Base-by-base conservation (phyloP, 1,140 invertebrate genomes). In the Aradophagus sp. region DNA sequence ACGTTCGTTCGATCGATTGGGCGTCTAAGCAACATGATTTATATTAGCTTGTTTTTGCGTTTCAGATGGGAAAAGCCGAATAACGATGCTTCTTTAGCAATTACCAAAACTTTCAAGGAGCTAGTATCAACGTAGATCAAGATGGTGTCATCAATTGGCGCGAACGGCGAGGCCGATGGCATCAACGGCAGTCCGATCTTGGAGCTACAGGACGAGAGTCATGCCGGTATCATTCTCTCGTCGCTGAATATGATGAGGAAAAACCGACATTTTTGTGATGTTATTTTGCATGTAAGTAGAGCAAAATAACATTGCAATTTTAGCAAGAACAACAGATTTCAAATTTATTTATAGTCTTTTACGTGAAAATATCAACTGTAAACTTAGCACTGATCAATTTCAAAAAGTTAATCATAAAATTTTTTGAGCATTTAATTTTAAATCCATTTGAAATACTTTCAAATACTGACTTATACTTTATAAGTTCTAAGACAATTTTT, bases 241-340 rank as follows among this genome's bases (percentile, higher is more conserved):
- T 87, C 89, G 10, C 86, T 93, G 27, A 91, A 93, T 83, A 91
- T 88, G 84, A 90, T 95, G 87, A 86, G 91, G 41, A 91, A 92
- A 81, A 92, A 91, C 76, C 88, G 88, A 44, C 90, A 93, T 74
- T 93, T 94, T 83, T 95, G 91, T 85, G 93, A 95, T 84, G 91
- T 92, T 47, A 89, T 91, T 73, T 87, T 95, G 68, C 90, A 93
- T 79, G 92, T 93, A 79, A 88, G 88, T 87, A 76, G n/a, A n/a
- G n/a, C n/a, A n/a, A n/a, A n/a, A n/a, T n/a, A n/a, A n/a, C n/a
- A n/a, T n/a, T n/a, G n/a, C n/a, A n/a, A n/a, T n/a, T n/a, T n/a
- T n/a, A n/a, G n/a, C n/a, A n/a, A n/a, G n/a, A n/a, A n/a, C n/a
- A n/a, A n/a, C n/a, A n/a, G n/a, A n/a, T n/a, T n/a, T n/a, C n/a